phyloP scores from a whole-genome alignment of 2,113 vertebrate species.

The Morone chrysops region DNA sequence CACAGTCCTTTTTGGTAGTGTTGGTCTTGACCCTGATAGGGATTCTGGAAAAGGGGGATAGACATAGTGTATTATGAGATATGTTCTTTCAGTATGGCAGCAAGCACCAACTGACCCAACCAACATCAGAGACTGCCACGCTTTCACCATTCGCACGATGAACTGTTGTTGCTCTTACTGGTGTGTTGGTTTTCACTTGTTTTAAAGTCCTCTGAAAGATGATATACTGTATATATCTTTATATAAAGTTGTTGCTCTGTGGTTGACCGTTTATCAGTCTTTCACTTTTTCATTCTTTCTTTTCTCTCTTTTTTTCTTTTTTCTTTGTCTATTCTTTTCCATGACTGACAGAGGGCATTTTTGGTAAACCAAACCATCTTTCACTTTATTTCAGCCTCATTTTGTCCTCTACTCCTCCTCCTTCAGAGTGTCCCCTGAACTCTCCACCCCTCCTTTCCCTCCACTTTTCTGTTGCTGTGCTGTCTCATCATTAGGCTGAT shows the following conservation, averaged over 20 bases:
- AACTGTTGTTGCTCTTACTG: conserved; percentile 47
- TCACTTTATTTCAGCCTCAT: conserved; percentile 77
- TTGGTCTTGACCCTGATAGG: conserved; percentile 34
- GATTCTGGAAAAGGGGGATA: conserved; percentile 73
- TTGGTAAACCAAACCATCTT: conserved; percentile 88
- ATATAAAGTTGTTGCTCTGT: conserved; percentile 74
- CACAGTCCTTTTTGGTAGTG: conserved; percentile 18
- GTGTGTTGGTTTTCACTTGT: conserved; percentile 45
- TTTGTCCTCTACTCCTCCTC: conserved; percentile 15
- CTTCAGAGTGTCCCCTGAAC: conserved; percentile 49
- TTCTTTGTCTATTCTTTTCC: conserved; percentile 84
- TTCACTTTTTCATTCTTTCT: conserved; percentile 82
- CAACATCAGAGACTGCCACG: conserved; percentile 15
- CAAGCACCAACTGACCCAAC: conserved; percentile 1
- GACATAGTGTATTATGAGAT: conserved; percentile 26
- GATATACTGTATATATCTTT: conserved; percentile 37
- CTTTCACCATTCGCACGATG: conserved; percentile 37
- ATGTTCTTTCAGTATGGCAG: conserved; percentile 24
- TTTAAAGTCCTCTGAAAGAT: conserved; percentile 41
- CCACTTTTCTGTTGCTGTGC: conserved; percentile 76
- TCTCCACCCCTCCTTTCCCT: conserved; percentile 43
- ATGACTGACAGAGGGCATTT: conserved; percentile 90
- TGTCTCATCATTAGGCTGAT: conserved; percentile 75
- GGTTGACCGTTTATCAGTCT: conserved; percentile 80
- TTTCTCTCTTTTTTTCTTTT: conserved; percentile 75